Conservation (phyloP, 2,888 invertebrate genomes). For the Leptogaster cylindrica region DNA sequence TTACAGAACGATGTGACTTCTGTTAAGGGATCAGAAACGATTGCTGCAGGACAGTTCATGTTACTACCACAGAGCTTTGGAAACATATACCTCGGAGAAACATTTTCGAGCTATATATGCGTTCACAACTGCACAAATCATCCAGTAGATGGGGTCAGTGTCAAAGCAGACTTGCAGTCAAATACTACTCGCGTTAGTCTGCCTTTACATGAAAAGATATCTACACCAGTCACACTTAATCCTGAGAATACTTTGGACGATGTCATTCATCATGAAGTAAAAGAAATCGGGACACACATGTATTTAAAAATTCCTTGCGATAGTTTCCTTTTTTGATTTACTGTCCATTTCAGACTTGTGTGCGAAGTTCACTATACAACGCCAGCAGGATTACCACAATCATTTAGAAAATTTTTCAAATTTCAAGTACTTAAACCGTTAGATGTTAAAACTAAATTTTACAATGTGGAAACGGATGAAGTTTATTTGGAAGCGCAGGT, state of each 20-base stretch:
- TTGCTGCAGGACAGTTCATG: constrained; percentile 85
- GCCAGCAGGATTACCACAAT: constrained; percentile 75
- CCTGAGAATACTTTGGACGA: constrained; percentile 90
- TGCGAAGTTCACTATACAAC: constrained; percentile 94
- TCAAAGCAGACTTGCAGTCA: constrained; percentile 90
- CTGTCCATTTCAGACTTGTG: constrained; percentile 71
- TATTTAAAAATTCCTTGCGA: too few species aligned
- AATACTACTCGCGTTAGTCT: constrained; percentile 85
- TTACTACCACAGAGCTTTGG: constrained; percentile 96
- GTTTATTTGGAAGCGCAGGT: constrained; percentile 75
- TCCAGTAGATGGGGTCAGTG: constrained; percentile 64
- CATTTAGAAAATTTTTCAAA: constrained; percentile 96
- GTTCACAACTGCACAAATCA: constrained; percentile 94
- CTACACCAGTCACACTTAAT: constrained; percentile 66
- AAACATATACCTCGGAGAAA: constrained; percentile 97
- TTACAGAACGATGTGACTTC: constrained; percentile 84
- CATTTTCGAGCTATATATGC: constrained; percentile 96
- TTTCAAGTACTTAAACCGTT: constrained; percentile 97
- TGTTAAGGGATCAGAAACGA: constrained; percentile 78
- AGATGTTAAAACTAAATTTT: constrained; percentile 98
- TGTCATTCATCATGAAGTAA: constrained; percentile 98
- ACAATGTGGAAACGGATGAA: constrained; percentile 87
- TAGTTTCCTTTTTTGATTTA: neutral
- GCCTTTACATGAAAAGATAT: constrained; percentile 73
- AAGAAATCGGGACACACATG: constrained; percentile 98